Evolutionary conservation across 2,113 vertebrate genomes (phyloP).

Genomic region (Pseudorectes ferrugineus): DNA sequence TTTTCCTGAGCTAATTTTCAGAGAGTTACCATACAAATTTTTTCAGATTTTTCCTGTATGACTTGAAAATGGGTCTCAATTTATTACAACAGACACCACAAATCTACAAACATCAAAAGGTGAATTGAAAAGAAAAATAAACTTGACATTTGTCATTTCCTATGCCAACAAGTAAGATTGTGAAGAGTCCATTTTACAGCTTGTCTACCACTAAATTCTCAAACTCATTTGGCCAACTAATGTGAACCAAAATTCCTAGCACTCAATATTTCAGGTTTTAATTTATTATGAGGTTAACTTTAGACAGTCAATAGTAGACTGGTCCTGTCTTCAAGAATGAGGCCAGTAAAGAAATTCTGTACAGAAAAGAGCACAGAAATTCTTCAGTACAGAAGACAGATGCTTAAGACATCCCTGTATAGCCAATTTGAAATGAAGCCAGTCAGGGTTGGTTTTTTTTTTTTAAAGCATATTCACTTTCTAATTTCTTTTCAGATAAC

Average conservation of each 20-base stretch:
- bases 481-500: neutral
- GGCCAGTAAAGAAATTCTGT: neutral
- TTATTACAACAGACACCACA: neutral
- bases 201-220: neutral
- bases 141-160: neutral
- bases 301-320: neutral
- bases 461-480: neutral
- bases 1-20: neutral
- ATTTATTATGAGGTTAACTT: neutral
- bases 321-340: neutral
- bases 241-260: neutral
- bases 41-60: neutral
- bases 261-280: neutral
- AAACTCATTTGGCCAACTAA: neutral
- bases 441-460: neutral
- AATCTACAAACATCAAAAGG: neutral
- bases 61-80: neutral
- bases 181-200: neutral
- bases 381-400: neutral
- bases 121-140: neutral
- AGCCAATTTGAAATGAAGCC: neutral
- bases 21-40: rapidly evolving
- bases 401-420: neutral
- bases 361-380: neutral
- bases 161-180: neutral